Base-by-base conservation (phyloP, 30 jellyfish, hydroid and myxozoan species). In the Hydractinia echinata region DNA sequence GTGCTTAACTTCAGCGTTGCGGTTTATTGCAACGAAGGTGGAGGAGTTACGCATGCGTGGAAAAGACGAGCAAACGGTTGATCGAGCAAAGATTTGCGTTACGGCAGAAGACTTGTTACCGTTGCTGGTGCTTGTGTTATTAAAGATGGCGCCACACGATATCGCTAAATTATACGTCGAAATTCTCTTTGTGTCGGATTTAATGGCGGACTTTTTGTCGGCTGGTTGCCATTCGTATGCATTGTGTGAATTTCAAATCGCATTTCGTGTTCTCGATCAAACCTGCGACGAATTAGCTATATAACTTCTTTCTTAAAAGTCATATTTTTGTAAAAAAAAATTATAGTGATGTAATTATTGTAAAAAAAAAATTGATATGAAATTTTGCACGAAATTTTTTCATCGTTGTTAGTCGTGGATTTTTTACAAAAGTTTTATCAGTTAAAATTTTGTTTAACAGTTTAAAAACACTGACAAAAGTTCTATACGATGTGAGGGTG, bases 211-310 rank as follows among this genome's bases (percentile, higher is more conserved):
- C 11, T 91, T 91, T 66, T 76, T 91, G n/a, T 60, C 95, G 39
- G 79, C 88, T n/a, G 97, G 97, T 14, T 86, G 96, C 77, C 97
- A 91, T 79, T 91, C 97, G 20, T 91, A 91, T 69, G 96, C 97
- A 0, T 83, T 91, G 81, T 86, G 96, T 61, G 95, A 81, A 39
- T 91, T 91, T 73, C 97, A 91, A 55, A 86, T 84, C 8, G 97
- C 95, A 1, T 82, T 91, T 71, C 94, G 97, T 58, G 96, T 91
- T 61, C 77, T 91, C 55, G 95, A 87, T 64, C 95, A 91, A 83
- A 88, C 95, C 7, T 91, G 94, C 66, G 97, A 91, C 11, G 97
- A 91, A 61, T 83, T 91, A 10, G 69, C 76, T 10, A 21, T 87
- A 49, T 69, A 81, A 5, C 72, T 19, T 73, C 0, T 7, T 16